Evolutionary conservation across 2,113 vertebrate genomes (phyloP), one percentile per base, ranked within the genome.

Genomic region (Brachyhypopomus occidentalis): DNA sequence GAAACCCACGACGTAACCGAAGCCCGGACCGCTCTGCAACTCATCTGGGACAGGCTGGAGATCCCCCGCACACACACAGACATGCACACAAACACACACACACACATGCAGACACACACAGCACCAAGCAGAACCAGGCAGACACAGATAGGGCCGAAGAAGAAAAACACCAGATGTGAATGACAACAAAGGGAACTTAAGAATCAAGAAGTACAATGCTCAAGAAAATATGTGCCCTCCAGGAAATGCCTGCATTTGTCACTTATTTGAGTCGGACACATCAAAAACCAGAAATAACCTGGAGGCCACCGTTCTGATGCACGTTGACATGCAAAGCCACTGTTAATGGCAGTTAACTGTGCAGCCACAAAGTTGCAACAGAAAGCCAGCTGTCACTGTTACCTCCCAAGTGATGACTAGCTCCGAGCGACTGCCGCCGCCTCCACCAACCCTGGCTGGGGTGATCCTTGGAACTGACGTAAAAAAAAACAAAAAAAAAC

Each of bases 321-420:
- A 67, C 60, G 45, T 30, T 73, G 34, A 5, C 73, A 55, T 2
- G 64, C 20, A 5, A 45, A 72, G 36, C 70, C 25, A 80, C 70
- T 1, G 45, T 52, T 52, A 16, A 20, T 80, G 25, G 72, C 58
- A 64, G 23, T 58, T 71, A 60, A 58, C 59, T 63, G 16, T 63
- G 58, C 48, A 62, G 45, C 22, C 60, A 41, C 56, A 45, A 74
- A 75, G 36, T 30, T 81, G 79, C 6, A n/a, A 77, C 52, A 20
- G 52, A 77, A 74, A 69, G 45, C 20, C 45, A 62, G 78, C 60
- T n/a, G 77, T 41, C 69, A 64, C 55, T 23, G 60, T 90, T 91
- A 99, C 97, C 95, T 99, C 97, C 97, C 97, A 98, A 0, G 95
- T 97, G 86, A 99, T 99, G 87, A 99, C 96, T 82, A 99, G 92